Evolutionary conservation across 92 coral and sea anemone species (phyloP), one percentile per base, ranked within the genome.

Genomic region (Ricordea florida): DNA sequence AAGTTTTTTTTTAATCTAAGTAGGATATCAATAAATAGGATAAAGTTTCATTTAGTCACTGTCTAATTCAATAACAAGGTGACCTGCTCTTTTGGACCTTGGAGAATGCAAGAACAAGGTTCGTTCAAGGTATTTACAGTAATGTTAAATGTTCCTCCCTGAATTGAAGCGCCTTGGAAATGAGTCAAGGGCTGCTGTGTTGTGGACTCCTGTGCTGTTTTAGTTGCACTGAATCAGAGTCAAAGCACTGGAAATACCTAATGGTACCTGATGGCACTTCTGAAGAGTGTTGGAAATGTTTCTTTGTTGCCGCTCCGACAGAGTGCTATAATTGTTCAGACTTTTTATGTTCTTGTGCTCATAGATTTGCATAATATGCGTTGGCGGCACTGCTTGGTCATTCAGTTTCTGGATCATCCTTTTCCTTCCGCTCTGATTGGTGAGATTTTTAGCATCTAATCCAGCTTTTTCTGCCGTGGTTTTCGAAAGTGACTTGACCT

Each of bases 361-460:
- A 42, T 62, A 64, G 14, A 77, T 22, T 45, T 77, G 83, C 76
- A 65, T 77, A 61, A 77, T 77, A 66, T 77, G 83, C 34, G 67
- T 51, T 36, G 78, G 78, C 30, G 84, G 78, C 52, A 78, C 35
- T 59, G 53, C 66, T 27, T 66, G 46, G 78, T 78, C 69, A 49
- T 78, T 78, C 59, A 66, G 62, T 27, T 53, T 78, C 35, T 78
- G 78, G 1, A 78, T 45, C 84, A 78, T 78, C 34, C 78, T 27
- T 27, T 78, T 78, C 30, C 78, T 62, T 8, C 76, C 84, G 50
- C 84, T 78, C 57, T 78, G 84, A 33, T 53, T 78, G 48, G 17
- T 42, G 48, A 14, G 18, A 21, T 9, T 42, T 15, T 42, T 42
- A 14, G 10, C 4, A 9, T 34, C 48, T 34, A 60, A 60, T 33